Evolutionary conservation across 2,113 vertebrate species (phyloP).

Genomic region (Apteryx owenii): DNA sequence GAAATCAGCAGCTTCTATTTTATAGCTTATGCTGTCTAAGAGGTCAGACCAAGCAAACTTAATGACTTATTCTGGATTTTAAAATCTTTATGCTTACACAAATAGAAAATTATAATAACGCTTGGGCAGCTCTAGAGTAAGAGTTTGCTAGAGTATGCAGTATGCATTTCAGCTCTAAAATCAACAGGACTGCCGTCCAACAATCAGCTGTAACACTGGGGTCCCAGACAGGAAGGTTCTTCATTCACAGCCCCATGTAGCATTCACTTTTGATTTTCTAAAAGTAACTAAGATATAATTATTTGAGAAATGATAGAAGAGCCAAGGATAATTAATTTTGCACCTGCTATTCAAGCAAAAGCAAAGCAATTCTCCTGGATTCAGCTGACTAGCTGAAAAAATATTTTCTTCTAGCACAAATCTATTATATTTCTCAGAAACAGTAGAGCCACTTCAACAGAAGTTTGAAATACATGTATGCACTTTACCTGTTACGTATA

Average conservation of each 20-base stretch:
- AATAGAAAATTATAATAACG: background rate
- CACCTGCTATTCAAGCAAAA: background rate
- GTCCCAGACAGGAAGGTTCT: background rate
- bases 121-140: background rate
- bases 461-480: background rate
- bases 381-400: background rate
- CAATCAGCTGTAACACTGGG: background rate
- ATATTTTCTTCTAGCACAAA: background rate
- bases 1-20: background rate
- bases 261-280: background rate
- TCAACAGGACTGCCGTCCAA: background rate
- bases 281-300: background rate
- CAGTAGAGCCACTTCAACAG: background rate
- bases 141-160: background rate
- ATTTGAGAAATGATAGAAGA: background rate
- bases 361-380: background rate
- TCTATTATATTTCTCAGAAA: background rate
- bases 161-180: background rate
- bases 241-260: background rate
- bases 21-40: background rate
- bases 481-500: background rate
- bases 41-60: background rate
- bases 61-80: background rate
- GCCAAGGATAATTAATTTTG: background rate
- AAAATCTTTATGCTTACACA: background rate